These are phyloP conservation scores for Patella ulyssiponensis DNA, from an alignment of 2,888 invertebrate species.

Conservation along the genomic window DNA sequence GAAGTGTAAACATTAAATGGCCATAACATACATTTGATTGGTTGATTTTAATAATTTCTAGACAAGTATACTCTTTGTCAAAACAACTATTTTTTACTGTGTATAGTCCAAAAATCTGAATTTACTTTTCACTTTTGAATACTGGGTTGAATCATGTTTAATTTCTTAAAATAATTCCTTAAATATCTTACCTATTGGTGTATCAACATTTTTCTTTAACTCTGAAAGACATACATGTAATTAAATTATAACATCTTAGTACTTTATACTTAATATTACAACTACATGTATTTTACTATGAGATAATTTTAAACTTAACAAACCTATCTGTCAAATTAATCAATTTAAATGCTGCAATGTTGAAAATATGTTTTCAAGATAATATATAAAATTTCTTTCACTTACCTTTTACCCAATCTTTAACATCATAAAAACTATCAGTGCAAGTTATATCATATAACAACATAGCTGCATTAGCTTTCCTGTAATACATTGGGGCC, in stretches of 20 bases:
- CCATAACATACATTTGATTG: too few relatives aligned
- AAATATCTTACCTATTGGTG: slow-evolving; percentile 76
- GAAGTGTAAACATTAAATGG: too few relatives aligned
- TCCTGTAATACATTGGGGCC: slow-evolving; percentile 94
- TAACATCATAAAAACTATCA: slow-evolving; percentile 83
- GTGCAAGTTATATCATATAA: slow-evolving; percentile 88
- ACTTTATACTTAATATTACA: too few relatives aligned
- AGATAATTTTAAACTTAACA: too few relatives aligned
- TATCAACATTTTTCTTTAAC: slow-evolving; percentile 81
- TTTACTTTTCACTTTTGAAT: neutral
- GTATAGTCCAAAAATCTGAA: too few relatives aligned
- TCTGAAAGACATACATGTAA: slow-evolving; percentile 67
- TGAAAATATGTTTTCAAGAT: too few relatives aligned
- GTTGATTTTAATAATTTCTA: too few relatives aligned
- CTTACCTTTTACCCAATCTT: slow-evolving; percentile 86
- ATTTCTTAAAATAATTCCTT: neutral
- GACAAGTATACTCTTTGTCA: too few relatives aligned
- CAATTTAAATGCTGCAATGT: too few relatives aligned
- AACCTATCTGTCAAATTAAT: too few relatives aligned
- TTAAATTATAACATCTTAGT: too few relatives aligned
- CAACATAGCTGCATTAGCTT: slow-evolving; percentile 89
- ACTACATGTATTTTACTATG: too few relatives aligned
- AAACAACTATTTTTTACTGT: neutral
- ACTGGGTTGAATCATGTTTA: neutral
- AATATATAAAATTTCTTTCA: neutral